These are phyloP conservation scores for Carpatolechia fugitivella DNA, from an alignment of 2,888 invertebrate genomes.

Conservation along the genomic window DNA sequence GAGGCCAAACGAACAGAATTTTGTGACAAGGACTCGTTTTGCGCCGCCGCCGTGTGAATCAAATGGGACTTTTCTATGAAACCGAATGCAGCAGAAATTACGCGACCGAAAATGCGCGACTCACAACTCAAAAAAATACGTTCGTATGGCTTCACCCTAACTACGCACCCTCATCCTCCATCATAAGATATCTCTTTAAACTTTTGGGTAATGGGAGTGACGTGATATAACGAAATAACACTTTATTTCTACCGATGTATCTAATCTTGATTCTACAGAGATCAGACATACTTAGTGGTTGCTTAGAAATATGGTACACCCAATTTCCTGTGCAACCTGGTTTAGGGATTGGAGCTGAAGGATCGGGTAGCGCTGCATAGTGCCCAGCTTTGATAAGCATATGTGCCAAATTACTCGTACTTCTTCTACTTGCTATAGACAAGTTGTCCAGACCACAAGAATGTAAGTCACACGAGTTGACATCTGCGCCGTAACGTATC, in stretches of 20 bases:
- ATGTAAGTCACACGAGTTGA: conserved; percentile 79
- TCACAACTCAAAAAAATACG: too few species aligned
- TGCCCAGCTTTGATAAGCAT: conserved; percentile 70
- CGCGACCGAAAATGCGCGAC: too few species aligned
- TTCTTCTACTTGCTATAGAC: conserved; percentile 69
- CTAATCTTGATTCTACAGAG: conserved; percentile 79
- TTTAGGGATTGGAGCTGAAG: conserved; percentile 30
- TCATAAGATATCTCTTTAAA: conserved; percentile 78
- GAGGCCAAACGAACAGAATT: too few species aligned
- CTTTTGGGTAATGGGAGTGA: conserved; percentile 76
- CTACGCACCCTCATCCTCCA: conserved; percentile 62
- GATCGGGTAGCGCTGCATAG: conserved; percentile 29
- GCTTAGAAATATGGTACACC: conserved; percentile 59
- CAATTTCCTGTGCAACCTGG: conserved; percentile 52
- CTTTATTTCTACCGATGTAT: conserved; percentile 37
- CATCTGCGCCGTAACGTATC: conserved; percentile 81
- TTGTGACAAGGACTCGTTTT: too few species aligned
- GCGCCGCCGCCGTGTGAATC: too few species aligned
- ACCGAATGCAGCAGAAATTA: too few species aligned
- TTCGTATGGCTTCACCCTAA: neutral
- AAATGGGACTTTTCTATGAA: too few species aligned
- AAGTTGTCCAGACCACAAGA: conserved; percentile 78
- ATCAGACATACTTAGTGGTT: conserved; percentile 76
- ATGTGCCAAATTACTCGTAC: conserved; percentile 45
- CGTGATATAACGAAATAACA: conserved; percentile 55